phyloP scores from a whole-genome alignment of 1,140 invertebrate species.

The Acromyrmex echinatior region DNA sequence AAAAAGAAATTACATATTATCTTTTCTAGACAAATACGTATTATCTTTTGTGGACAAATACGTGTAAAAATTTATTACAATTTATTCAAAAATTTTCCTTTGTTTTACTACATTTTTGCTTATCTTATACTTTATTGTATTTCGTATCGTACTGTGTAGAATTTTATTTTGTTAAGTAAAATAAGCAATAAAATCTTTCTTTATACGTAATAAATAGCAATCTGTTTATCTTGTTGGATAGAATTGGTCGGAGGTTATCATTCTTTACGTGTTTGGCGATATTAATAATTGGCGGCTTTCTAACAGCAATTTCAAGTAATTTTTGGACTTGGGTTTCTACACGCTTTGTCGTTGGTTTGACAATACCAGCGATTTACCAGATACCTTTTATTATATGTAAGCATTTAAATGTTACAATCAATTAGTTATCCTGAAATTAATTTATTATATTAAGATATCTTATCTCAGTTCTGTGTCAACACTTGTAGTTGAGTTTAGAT shows the following conservation, averaged over 20 bases:
- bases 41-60: no score
- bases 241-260: conserved; percentile 92
- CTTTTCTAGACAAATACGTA: no score
- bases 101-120: no score
- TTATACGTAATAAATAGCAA: neutral
- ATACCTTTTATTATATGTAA: conserved; percentile 98
- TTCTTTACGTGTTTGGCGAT: conserved; percentile 94
- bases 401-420: conserved; percentile 67
- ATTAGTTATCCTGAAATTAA: neutral
- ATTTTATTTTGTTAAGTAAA: neutral
- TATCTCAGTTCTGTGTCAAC: neutral
- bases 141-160: neutral
- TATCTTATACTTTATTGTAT: neutral
- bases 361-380: conserved; percentile 97
- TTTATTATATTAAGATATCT: neutral
- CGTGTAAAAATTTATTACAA: no score
- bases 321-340: conserved; percentile 94
- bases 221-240: conserved; percentile 72
- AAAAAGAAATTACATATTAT: no score
- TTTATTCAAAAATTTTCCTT: no score
- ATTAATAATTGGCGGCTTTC: conserved; percentile 91
- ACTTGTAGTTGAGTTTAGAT: neutral
- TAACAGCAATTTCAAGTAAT: conserved; percentile 91
- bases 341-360: conserved; percentile 93
- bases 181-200: neutral